Evolutionary conservation across 2,888 invertebrate species (phyloP), one percentile per base, ranked within the genome.

Genomic region (Galeruca laticollis): DNA sequence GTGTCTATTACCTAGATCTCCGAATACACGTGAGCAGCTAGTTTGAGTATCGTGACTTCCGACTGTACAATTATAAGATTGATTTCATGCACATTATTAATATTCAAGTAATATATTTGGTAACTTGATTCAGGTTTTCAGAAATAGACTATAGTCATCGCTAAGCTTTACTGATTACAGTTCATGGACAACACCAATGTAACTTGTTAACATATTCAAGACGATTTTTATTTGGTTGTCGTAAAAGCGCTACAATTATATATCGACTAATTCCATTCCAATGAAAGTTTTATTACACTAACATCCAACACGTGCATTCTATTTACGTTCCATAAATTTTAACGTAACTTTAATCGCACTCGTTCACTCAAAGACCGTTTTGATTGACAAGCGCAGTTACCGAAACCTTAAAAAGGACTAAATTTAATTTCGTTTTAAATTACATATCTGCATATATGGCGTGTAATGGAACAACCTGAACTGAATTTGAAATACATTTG

Each of bases 351-450:
- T 18, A 15, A 47, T 47, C 15, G 47, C 47, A 18, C 15, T n/a
- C n/a, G n/a, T n/a, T n/a, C n/a, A n/a, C n/a, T 47, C 18, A 15
- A 47, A 47, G 15, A 47, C 47, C 47, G 15, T 47, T 40, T 40
- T 47, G 18, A 47, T 47, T 47, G 47, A 47, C 18, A 47, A 47
- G 18, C 18, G 18, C 18, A 18, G 8, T 47, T 18, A 47, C 47
- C 47, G 18, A 47, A 47, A 47, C 47, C 47, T 47, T 15, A 18
- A 47, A 18, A 47, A 47, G 47, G 47, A 47, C 47, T 47, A 47
- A 15, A 18, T 47, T 47, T 9, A 47, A 47, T 47, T 47, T 47
- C 9, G 18, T 47, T 47, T 47, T 8, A 18, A 47, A 47, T 47
- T 47, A 47, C 15, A 47, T 47, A 47, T 47, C 18, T 18, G 18